Evolutionary conservation across 2,113 vertebrate genomes (phyloP).

Genomic region (Lipophrys pholis): DNA sequence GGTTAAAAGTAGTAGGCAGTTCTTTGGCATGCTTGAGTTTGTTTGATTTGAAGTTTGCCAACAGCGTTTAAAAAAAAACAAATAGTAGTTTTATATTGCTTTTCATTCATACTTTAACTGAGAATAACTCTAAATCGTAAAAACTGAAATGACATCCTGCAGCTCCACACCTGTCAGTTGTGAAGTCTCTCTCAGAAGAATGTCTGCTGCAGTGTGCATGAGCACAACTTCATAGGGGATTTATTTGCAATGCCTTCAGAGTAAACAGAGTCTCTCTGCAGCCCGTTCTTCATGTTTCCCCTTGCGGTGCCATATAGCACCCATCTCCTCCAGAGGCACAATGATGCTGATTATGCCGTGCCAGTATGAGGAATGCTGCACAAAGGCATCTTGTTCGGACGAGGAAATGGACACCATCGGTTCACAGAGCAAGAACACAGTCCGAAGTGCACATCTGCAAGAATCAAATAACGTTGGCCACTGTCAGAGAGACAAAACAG

Average conservation of each 20-base stretch:
- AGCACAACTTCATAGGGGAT: constrained; percentile 18
- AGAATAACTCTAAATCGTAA: neutral
- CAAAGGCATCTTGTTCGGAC: constrained; percentile 73
- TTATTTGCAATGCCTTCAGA: constrained; percentile 37
- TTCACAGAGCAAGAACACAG: constrained; percentile 36
- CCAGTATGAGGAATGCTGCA: constrained; percentile 53
- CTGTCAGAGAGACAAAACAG: constrained; percentile 54
- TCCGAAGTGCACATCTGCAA: constrained; percentile 67
- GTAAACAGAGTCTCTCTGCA: constrained; percentile 55
- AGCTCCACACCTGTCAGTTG: neutral
- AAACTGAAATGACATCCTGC: neutral
- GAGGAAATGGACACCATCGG: constrained; percentile 73
- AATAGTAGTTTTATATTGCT: too few species aligned
- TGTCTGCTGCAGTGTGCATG: constrained; percentile 13
- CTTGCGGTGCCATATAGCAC: constrained; percentile 63
- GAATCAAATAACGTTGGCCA: constrained; percentile 55
- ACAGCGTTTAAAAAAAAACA: too few species aligned
- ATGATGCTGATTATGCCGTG: constrained; percentile 71
- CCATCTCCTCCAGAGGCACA: constrained; percentile 70
- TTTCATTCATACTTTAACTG: too few species aligned
- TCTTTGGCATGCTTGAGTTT: too few species aligned
- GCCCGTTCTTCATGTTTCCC: constrained; percentile 54
- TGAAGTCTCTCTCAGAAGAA: constrained; percentile 16
- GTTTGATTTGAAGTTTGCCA: too few species aligned
- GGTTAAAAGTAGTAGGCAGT: constrained; percentile 23